Percentiles rank a stretch among this genome's conserved stretches.
phyloP scores from a whole-genome alignment of 2,113 vertebrate genomes.

The Tricholaema leucomelas region DNA sequence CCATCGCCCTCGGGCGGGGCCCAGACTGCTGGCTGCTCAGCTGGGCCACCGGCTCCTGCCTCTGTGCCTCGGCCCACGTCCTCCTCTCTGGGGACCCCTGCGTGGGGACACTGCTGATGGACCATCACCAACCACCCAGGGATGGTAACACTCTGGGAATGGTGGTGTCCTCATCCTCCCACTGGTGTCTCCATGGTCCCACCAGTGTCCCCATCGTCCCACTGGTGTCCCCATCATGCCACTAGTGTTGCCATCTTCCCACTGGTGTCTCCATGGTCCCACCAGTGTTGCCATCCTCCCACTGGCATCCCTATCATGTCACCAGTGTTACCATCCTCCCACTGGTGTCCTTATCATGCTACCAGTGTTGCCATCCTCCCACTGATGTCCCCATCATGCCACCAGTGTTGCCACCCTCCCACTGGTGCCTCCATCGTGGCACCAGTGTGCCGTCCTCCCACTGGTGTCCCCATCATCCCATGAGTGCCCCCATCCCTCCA shows the following conservation, averaged over 20 bases:
- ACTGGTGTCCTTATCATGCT: rapidly evolving
- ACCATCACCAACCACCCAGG: neutral
- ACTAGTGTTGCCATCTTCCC: too few species aligned
- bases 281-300: too few species aligned
- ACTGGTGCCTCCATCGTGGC: neutral
- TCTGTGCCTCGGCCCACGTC: neutral
- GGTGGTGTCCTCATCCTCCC: neutral
- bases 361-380: neutral
- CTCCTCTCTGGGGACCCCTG: rapidly evolving
- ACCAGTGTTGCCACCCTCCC: rapidly evolving
- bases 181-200: too few species aligned
- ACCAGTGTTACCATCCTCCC: neutral
- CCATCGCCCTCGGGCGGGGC: neutral
- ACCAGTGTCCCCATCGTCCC: too few species aligned
- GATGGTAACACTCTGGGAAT: neutral
- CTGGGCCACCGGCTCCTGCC: neutral
- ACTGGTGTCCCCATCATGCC: too few species aligned
- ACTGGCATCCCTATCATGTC: rapidly evolving
- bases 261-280: too few species aligned
- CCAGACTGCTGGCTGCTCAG: neutral
- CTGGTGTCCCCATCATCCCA: rapidly evolving
- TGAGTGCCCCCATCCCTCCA: neutral
- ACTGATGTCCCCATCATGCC: rapidly evolving
- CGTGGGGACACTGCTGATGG: neutral
- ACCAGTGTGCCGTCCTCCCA: rapidly evolving